Base-by-base conservation (phyloP, 2,113 vertebrate species). In the Riparia riparia region DNA sequence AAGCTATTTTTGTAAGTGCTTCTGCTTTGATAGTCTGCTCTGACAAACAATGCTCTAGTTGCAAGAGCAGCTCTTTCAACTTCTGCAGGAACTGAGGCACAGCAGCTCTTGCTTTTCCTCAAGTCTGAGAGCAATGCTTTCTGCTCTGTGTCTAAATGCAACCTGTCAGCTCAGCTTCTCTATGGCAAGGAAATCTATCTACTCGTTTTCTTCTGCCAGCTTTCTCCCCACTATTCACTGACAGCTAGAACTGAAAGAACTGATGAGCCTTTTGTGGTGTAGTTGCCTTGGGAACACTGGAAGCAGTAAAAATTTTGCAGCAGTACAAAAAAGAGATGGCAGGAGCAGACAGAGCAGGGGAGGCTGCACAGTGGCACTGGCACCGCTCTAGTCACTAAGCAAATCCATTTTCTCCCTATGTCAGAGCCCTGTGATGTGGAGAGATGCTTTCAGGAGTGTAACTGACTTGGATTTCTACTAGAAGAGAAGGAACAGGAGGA, bases 331-430 rank as follows among this genome's bases (percentile, higher is more conserved):
- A 45, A 15, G 41, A 60, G 17, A 17, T 4, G 10, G 37, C 21
- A 44, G 37, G 13, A 58, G 53, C 51, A 44, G 2, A 10, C 32
- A 28, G 41, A 53, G 5, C 10, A 34, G 15, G 3, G 3, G 5
- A 50, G 31, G 17, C 34, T 39, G 44, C 44, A 14, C 1, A 32
- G 34, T 6, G 25, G 61, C 66, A 11, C 2, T 5, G 10, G 3
- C 4, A 45, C 0, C 0, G n/a, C 22, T 42, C 45, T n/a, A 1
- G 0, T 5, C 51, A 26, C 45, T 51, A 1, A 2, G 3, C 19
- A 51, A 17, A 25, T 10, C 39, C 24, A 12, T 39, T 12, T 9
- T 9, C 28, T 58, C n/a, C 57, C 45, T 6, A 4, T 9, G 14
- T 8, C 6, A 0, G 61, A 71, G 76, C 19, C 42, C 32, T 0